phyloP scores from a whole-genome alignment of 1,140 invertebrate genomes.

The Pissodes strobi region DNA sequence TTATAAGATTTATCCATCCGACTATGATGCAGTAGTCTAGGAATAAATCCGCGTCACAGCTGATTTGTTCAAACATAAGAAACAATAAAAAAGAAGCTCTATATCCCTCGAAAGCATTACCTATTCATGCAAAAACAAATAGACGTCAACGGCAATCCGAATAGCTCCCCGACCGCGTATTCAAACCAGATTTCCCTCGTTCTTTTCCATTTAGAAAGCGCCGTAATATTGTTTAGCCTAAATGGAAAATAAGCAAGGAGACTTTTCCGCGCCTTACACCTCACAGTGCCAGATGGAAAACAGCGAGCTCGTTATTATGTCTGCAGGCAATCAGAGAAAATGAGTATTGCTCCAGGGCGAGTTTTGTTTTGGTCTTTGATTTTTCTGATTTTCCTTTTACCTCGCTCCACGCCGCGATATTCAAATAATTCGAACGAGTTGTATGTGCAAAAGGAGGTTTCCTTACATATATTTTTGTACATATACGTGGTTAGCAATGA shows the following conservation, averaged over 20 bases:
- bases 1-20: no score
- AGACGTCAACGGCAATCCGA: not conserved
- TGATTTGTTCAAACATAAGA: no score
- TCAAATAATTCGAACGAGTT: no score
- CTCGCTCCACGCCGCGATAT: not conserved
- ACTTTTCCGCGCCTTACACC: constrained; percentile 12
- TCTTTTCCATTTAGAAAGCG: constrained; percentile 5
- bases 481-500: no score
- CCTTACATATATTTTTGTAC: no score
- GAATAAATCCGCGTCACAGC: no score
- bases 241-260: constrained; percentile 12
- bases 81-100: no score
- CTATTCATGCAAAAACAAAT: not conserved
- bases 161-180: not conserved
- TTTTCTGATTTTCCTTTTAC: not conserved
- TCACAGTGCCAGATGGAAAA: constrained; percentile 3
- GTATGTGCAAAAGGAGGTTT: no score
- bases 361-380: no score
- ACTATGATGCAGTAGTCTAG: no score
- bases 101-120: constrained; percentile 3
- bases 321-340: constrained; percentile 1
- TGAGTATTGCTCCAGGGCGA: not conserved
- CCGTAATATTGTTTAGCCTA: constrained; percentile 15
- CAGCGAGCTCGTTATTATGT: not conserved
- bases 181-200: no score